Conservation (phyloP, 92 coral and sea anemone genomes). For the Virgularia gustaviana region DNA sequence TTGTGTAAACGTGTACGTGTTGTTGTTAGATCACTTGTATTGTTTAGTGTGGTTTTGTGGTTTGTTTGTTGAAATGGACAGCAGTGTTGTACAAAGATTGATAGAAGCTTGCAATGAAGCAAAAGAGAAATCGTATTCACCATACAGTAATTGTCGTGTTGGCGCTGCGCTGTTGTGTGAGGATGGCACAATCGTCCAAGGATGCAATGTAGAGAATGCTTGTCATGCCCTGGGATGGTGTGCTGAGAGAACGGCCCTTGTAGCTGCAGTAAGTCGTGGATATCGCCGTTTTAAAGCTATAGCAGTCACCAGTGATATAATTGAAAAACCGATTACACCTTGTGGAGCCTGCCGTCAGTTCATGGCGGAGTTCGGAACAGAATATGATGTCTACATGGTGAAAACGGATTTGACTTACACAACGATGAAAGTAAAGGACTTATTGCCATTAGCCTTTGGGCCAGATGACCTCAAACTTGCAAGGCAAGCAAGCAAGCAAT, state of each 20-base stretch:
- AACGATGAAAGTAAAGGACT: conserved; percentile 58
- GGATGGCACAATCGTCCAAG: conserved; percentile 69
- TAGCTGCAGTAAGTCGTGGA: conserved; percentile 94
- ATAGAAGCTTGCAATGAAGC: conserved; percentile 65
- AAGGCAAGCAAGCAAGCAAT: background rate
- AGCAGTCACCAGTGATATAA: conserved; percentile 73
- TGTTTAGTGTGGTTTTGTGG: too few relatives aligned
- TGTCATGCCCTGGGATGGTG: conserved; percentile 79
- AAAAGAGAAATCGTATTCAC: conserved; percentile 75
- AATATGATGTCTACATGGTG: conserved; percentile 82
- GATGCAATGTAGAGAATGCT: conserved; percentile 94
- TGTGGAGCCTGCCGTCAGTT: conserved; percentile 96
- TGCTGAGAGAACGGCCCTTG: conserved; percentile 94
- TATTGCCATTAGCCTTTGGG: conserved; percentile 73
- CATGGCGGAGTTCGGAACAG: conserved; percentile 87
- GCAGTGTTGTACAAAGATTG: conserved; percentile 3
- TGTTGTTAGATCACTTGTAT: too few relatives aligned
- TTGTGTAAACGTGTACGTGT: too few relatives aligned
- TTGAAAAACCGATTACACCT: conserved; percentile 60
- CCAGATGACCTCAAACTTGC: conserved; percentile 62
- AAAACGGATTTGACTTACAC: conserved; percentile 62
- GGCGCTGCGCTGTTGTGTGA: conserved; percentile 87
- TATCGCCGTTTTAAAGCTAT: conserved; percentile 77
- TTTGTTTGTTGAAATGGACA: background rate
- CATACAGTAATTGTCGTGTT: conserved; percentile 96